Conservation (phyloP, 2,113 vertebrate genomes). For the Salvelinus sp. region DNA sequence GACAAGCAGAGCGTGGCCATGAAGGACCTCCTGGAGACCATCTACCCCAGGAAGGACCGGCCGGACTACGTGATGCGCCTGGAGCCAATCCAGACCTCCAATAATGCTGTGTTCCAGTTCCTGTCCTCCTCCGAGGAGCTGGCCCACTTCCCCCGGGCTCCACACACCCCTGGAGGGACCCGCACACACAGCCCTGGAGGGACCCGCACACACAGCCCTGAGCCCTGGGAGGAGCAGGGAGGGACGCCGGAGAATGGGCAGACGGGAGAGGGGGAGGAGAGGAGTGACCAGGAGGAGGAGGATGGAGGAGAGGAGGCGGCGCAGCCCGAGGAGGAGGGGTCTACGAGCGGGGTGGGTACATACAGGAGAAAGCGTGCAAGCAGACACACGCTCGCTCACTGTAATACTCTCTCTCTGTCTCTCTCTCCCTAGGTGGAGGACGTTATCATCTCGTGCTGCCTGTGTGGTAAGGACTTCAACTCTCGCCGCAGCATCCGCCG, state of each 20-base stretch:
- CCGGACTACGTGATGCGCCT: constrained; percentile 86
- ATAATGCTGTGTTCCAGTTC: constrained; percentile 92
- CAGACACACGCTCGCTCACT: no score
- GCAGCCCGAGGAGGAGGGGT: constrained; percentile 69
- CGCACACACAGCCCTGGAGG: constrained; percentile 49
- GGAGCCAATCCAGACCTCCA: constrained; percentile 92
- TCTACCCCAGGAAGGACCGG: constrained; percentile 87
- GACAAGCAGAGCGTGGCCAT: constrained; percentile 88
- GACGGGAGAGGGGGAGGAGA: constrained; percentile 39
- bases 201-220: constrained; percentile 56
- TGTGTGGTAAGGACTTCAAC: constrained; percentile 96
- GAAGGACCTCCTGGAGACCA: constrained; percentile 89
- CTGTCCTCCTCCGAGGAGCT: constrained; percentile 80
- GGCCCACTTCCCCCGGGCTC: constrained; percentile 64
- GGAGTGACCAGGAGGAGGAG: constrained; percentile 69
- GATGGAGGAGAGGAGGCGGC: constrained; percentile 74
- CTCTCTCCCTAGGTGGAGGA: constrained; percentile 74
- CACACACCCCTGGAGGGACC: constrained; percentile 44
- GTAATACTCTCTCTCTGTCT: background rate
- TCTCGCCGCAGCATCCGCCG: constrained; percentile 91
- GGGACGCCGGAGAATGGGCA: constrained; percentile 45
- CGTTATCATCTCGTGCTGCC: constrained; percentile 90
- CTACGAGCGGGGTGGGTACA: constrained; percentile 63
- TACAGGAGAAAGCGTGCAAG: no score
- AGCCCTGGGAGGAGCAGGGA: constrained; percentile 57